Base-by-base conservation (phyloP, 2,888 invertebrate species). In the Deilephila elpenor region DNA sequence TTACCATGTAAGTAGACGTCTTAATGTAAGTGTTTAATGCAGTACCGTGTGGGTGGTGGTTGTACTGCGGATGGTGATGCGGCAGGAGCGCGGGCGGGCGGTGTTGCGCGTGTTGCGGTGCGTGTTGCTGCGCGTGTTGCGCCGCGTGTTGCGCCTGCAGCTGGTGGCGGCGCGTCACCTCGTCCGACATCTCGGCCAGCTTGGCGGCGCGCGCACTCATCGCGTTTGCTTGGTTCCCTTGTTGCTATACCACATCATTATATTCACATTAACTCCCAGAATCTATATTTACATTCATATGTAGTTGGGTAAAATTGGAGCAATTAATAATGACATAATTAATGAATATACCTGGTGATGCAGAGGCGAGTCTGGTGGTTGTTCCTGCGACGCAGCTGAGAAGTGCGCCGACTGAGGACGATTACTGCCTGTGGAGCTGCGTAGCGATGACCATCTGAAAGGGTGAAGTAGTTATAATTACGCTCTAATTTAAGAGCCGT, bases 151-250 rank as follows among this genome's bases (percentile, higher is more conserved):
- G 85, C 74, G 85, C 82, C 59, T 90, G 90, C 72, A 89, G 90
- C 59, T 86, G 88, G 78, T 95, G 95, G 25, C 96, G 88, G 70
- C 97, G 91, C 75, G 96, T 90, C 14, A 97, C 96, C 86, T 98
- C 97, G 84, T 98, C 97, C 4, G 97, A 96, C 97, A 98, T 97
- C 89, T 98, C 98, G 5, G 96, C 96, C 74, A 97, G 92, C 86
- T 97, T 97, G 0, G 96, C 96, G 62, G 96, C 95, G 32, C 93
- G 90, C 0, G 88, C 89, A 60, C 80, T 89, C 80, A 89, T 89
- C 0, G 87, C 85, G 78, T 78, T 87, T 25, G 85, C 73, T 74
- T 87, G 86, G 75, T 83, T 86, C 11, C 77, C 76, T 86, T 89
- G 78, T 19, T 19, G 5, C 29, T 17, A n/a, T 56, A 56, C 7